Evolutionary conservation across 2,113 vertebrate species (phyloP), one percentile per base, ranked within the genome.

Genomic region (Xiphophorus maculatus): DNA sequence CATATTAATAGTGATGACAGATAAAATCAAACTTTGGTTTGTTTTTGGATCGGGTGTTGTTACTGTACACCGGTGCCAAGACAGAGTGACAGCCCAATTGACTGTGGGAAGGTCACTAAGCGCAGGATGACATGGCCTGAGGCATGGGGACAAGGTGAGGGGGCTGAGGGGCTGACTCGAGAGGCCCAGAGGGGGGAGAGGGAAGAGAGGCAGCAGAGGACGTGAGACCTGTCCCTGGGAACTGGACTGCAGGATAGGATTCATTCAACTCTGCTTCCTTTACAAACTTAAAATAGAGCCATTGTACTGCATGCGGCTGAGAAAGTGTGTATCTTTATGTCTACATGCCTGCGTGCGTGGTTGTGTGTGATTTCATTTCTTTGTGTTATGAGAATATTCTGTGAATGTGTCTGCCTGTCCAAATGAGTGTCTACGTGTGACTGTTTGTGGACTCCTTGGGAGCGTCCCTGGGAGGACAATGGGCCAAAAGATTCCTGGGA

Each of bases 221-320:
- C 95, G 95, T 96, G 96, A 95, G 96, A 96, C 91, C 91, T 94
- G 96, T 96, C 98, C 97, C 97, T 99, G 98, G 97, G 97, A 99
- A 99, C 97, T 91, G 92, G 94, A 95, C 94, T 96, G 94, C 97
- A 98, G 98, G 98, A 99, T 98, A 98, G 96, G 96, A 97, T 96
- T 98, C 97, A 99, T 99, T 98, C 97, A 98, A 98, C 95, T 97
- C 91, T 90, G 94, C 95, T 99, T 99, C 98, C 98, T 99, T 94
- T 95, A 93, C 94, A 81, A 91, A 94, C 96, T 96, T 95, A 98
- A 99, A 99, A 99, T 99, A 99, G 97, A 95, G 94, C 96, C 95
- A 99, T 99, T 99, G 98, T 99, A 95, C 97, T 96, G 95, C 95
- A 95, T 94, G 95, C 92, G 95, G 95, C 95, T 93, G 94, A 96